Conservation (phyloP, 2,797 vertebrate species). For the Coracias cyanogaster region DNA sequence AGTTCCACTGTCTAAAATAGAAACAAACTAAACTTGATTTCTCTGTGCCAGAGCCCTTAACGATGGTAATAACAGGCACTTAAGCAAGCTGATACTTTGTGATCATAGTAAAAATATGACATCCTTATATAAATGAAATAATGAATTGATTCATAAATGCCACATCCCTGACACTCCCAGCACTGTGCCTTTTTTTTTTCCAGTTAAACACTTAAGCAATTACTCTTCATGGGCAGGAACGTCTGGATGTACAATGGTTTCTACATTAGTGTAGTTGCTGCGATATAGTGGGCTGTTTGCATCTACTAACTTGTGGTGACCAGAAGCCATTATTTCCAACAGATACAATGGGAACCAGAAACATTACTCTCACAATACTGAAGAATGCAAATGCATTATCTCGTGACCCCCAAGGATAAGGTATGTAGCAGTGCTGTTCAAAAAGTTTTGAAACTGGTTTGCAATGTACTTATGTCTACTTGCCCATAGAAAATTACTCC, state of each 20-base stretch:
- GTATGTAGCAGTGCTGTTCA: conserved; percentile 48
- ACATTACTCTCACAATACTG: conserved; percentile 54
- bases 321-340: conserved; percentile 73
- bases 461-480: conserved; percentile 53
- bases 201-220: conserved; percentile 41
- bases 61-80: conserved; percentile 50
- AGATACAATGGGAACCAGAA: conserved; percentile 74
- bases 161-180: conserved; percentile 58
- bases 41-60: conserved; percentile 22
- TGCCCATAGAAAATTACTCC: conserved; percentile 43
- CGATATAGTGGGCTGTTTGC: conserved; percentile 49
- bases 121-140: conserved; percentile 64
- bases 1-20: conserved; percentile 21
- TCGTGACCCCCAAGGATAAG: conserved; percentile 74
- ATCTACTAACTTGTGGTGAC: conserved; percentile 67
- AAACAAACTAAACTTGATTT: conserved; percentile 59
- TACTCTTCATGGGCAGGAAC: conserved; percentile 20
- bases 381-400: conserved; percentile 76
- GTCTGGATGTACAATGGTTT: conserved; percentile 51
- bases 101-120: conserved; percentile 61
- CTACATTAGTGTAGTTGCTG: conserved; percentile 68
- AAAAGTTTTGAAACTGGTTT: conserved; percentile 70
- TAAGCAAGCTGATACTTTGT: conserved; percentile 54
- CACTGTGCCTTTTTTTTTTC: conserved; percentile 54
- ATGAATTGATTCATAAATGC: conserved; percentile 60